A percentile compares a stretch with the other conserved stretches of the same genome.
phyloP scores from a whole-genome alignment of 2,888 invertebrate genomes.

The Ariolimax columbianus region DNA sequence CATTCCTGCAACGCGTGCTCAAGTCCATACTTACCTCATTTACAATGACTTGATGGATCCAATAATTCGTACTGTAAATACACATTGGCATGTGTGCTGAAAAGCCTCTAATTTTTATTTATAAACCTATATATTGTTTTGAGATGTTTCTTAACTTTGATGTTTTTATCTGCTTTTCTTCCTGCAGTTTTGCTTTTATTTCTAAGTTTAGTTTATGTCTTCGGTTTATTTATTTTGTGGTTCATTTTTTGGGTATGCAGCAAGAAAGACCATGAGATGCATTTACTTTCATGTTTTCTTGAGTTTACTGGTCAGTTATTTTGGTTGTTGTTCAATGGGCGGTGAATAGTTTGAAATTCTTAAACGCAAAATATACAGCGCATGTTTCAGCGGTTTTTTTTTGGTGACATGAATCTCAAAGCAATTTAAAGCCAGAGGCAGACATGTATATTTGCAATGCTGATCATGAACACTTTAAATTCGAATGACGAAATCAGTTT shows the following conservation, averaged over 20 bases:
- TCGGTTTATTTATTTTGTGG: too few species aligned
- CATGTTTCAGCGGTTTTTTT: not conserved
- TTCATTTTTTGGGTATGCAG: too few species aligned
- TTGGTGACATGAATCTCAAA: constrained; percentile 5
- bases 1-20: constrained; percentile 16
- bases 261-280: too few species aligned
- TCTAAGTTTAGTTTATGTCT: not conserved
- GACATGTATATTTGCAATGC: not conserved
- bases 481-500: too few species aligned
- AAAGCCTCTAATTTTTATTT: not conserved
- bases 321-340: too few species aligned
- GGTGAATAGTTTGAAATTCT: not conserved
- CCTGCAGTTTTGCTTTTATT: not conserved
- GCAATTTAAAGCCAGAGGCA: not conserved
- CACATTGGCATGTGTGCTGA: not conserved
- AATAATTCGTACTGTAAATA: not conserved
- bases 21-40: not conserved
- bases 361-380: not conserved
- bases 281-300: too few species aligned
- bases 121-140: not conserved
- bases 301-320: too few species aligned
- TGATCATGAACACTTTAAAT: constrained; percentile 8
- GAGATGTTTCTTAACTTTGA: not conserved
- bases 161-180: not conserved
- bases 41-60: not conserved